These are phyloP conservation scores for Pelobates cultripes DNA, from an alignment of 2,797 vertebrate species.

Conservation along the genomic window DNA sequence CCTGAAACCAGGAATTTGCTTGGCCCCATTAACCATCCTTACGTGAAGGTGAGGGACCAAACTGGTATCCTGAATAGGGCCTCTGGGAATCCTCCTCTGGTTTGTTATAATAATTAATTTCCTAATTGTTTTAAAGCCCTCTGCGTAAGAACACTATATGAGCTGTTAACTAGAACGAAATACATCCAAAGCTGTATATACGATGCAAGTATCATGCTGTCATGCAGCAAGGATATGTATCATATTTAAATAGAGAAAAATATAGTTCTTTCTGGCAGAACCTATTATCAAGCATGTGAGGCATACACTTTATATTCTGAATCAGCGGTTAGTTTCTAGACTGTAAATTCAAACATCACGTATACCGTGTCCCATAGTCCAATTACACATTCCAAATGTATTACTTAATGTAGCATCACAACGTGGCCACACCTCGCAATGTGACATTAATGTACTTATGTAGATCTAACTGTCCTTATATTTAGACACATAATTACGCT, in stretches of 20 bases:
- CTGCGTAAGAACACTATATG: too few relatives aligned
- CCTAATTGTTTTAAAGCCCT: too few relatives aligned
- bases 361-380: constrained; percentile 9
- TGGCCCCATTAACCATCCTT: too few relatives aligned
- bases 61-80: too few relatives aligned
- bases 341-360: constrained; percentile 14
- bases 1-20: too few relatives aligned
- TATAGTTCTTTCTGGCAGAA: background rate
- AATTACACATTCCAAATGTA: constrained; percentile 17
- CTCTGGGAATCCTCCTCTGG: too few relatives aligned
- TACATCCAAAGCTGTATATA: too few relatives aligned
- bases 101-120: too few relatives aligned
- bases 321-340: background rate
- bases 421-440: constrained; percentile 14
- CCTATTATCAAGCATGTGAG: background rate
- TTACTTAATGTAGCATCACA: constrained; percentile 3
- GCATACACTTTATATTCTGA: constrained; percentile 4
- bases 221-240: background rate
- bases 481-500: too few relatives aligned
- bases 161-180: too few relatives aligned
- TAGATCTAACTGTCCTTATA: too few relatives aligned
- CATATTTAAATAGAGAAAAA: background rate
- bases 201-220: background rate
- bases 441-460: background rate
- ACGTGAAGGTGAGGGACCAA: too few relatives aligned